A percentile compares a stretch with the other conserved stretches of the same genome.
Conservation (phyloP, 1,140 invertebrate genomes). For the Pogonognathellus flavescens region DNA sequence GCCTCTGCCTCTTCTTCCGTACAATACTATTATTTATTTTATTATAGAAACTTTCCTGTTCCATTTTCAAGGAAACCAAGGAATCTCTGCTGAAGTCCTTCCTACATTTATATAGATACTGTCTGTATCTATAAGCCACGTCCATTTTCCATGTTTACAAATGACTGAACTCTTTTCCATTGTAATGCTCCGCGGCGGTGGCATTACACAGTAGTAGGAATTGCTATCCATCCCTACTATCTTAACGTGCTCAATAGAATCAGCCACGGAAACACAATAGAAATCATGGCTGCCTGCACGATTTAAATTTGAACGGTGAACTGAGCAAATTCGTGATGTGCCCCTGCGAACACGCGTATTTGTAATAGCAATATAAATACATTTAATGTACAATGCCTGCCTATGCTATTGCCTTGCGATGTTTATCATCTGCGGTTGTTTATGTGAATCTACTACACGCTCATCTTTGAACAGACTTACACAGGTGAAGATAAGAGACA, state of each 20-base stretch:
- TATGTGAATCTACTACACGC: constrained; percentile 26
- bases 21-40: neutral
- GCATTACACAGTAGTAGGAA: neutral
- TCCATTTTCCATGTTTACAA: constrained; percentile 11
- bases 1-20: neutral
- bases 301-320: neutral
- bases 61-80: neutral
- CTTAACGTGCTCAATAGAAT: neutral
- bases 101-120: too few relatives aligned
- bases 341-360: neutral
- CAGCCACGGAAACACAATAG: neutral
- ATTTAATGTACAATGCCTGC: neutral
- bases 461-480: constrained; percentile 36
- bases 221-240: too few relatives aligned
- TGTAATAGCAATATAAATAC: neutral
- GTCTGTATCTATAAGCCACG: neutral
- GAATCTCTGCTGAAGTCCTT: too few relatives aligned
- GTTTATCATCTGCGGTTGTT: constrained; percentile 28
- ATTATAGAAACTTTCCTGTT: too few relatives aligned
- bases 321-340: neutral
- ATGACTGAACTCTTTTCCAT: constrained; percentile 11
- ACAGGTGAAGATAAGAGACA: constrained; percentile 20
- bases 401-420: constrained; percentile 4
- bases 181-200: neutral
- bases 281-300: neutral